Conservation (phyloP, 2,888 invertebrate genomes). For the Ochropleura plecta region DNA sequence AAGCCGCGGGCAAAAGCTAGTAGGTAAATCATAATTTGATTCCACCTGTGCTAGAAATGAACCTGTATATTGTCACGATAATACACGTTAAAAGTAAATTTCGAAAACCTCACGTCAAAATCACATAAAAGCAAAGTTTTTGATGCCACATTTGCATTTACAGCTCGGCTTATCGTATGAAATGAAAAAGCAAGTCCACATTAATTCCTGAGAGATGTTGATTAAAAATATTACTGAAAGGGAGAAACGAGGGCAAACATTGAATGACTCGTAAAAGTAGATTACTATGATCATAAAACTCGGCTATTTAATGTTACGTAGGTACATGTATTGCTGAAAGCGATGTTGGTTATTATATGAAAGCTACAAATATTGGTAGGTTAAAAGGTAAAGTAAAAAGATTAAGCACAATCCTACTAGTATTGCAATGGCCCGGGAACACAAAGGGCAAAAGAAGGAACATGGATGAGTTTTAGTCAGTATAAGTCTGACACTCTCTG, state of each 20-base stretch:
- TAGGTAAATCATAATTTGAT: no score
- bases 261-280: slow-evolving; percentile 58
- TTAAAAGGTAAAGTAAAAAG: neutral
- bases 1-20: no score
- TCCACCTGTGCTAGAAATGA: no score
- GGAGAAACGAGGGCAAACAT: slow-evolving; percentile 59
- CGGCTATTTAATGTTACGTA: slow-evolving; percentile 31
- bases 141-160: slow-evolving; percentile 41
- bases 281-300: slow-evolving; percentile 59
- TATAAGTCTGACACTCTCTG: no score
- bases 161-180: slow-evolving; percentile 34
- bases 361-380: slow-evolving; percentile 1
- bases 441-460: no score
- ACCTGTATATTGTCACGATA: no score
- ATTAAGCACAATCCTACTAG: neutral
- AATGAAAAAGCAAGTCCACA: slow-evolving; percentile 50
- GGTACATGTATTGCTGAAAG: slow-evolving; percentile 15
- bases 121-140: slow-evolving; percentile 31
- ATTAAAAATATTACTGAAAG: slow-evolving; percentile 63
- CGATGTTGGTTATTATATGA: slow-evolving; percentile 17
- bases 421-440: no score
- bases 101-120: slow-evolving; percentile 20
- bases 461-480: no score
- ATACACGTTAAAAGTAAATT: neutral
- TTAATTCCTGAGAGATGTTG: slow-evolving; percentile 48